phyloP scores from a whole-genome alignment of 2,888 invertebrate species.

The Homarus gammarus region DNA sequence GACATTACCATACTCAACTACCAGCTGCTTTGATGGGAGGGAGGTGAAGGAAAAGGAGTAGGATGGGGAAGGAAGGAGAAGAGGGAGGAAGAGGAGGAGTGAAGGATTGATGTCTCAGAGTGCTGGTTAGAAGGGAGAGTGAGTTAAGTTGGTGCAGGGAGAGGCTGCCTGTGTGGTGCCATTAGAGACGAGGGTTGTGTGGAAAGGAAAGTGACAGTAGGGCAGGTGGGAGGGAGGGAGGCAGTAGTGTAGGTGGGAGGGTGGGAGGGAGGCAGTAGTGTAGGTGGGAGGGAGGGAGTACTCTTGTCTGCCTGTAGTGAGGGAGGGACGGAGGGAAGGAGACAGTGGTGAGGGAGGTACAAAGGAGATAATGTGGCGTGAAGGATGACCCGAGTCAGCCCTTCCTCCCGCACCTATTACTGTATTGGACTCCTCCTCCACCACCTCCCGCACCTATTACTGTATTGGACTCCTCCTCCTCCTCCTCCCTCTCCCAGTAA shows the following conservation, averaged over 20 bases:
- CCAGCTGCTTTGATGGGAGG: too few relatives aligned
- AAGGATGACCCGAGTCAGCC: too few relatives aligned
- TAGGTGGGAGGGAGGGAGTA: not conserved
- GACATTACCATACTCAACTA: too few relatives aligned
- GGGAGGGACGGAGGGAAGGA: not conserved
- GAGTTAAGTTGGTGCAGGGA: not conserved
- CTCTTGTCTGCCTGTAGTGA: not conserved
- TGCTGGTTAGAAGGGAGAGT: not conserved
- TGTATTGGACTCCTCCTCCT: not conserved
- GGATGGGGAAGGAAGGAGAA: too few relatives aligned
- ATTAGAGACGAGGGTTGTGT: not conserved
- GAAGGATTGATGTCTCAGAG: too few relatives aligned
- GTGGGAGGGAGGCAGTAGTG: not conserved
- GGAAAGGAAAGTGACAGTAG: slow-evolving; percentile 6
- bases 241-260: not conserved
- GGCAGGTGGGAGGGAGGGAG: not conserved
- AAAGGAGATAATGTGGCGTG: not conserved
- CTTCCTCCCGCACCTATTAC: not conserved
- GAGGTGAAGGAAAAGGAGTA: not conserved
- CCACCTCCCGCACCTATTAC: not conserved
- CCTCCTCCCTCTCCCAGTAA: too few relatives aligned
- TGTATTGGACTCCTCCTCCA: not conserved
- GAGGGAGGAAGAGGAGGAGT: not conserved
- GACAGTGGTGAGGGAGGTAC: not conserved
- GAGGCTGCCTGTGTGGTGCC: not conserved